Evolutionary conservation across 1,140 invertebrate genomes (phyloP).

Genomic region (Habropoda laboriosa): DNA sequence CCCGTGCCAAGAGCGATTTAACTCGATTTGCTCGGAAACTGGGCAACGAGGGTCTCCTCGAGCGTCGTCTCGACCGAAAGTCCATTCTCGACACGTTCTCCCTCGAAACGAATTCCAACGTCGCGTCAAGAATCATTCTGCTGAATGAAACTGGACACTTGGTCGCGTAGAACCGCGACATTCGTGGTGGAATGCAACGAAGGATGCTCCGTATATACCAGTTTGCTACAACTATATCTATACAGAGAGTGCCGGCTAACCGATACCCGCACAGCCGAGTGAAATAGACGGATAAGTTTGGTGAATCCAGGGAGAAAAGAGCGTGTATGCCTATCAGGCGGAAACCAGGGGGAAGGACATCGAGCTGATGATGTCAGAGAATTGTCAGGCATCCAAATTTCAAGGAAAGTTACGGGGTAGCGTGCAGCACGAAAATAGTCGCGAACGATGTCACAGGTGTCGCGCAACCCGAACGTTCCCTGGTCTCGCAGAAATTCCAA

Average conservation of each 20-base stretch:
- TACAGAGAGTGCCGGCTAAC: slow-evolving; percentile 29
- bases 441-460: slow-evolving; percentile 40
- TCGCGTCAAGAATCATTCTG: slow-evolving; percentile 45
- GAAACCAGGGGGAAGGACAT: too few species aligned
- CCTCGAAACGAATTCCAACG: slow-evolving; percentile 52
- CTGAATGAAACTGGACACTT: slow-evolving; percentile 76
- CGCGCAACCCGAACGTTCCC: background rate
- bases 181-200: slow-evolving; percentile 66
- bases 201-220: slow-evolving; percentile 57
- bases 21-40: slow-evolving; percentile 15
- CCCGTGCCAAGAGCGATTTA: background rate
- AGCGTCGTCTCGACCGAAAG: slow-evolving; percentile 32
- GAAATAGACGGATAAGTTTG: slow-evolving; percentile 37
- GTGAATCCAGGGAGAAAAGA: too few species aligned
- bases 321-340: too few species aligned
- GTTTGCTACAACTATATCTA: slow-evolving; percentile 48
- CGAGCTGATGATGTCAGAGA: background rate
- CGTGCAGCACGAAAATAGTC: slow-evolving; percentile 20
- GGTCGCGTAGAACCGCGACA: slow-evolving; percentile 42
- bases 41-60: background rate
- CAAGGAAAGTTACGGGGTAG: background rate
- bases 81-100: slow-evolving; percentile 41
- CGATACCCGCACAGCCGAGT: background rate
- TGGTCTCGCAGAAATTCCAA: slow-evolving; percentile 2
- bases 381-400: slow-evolving; percentile 36